These are phyloP conservation scores for Erythrocercus mccallii DNA, from an alignment of 2,113 vertebrate genomes.

Conservation along the genomic window DNA sequence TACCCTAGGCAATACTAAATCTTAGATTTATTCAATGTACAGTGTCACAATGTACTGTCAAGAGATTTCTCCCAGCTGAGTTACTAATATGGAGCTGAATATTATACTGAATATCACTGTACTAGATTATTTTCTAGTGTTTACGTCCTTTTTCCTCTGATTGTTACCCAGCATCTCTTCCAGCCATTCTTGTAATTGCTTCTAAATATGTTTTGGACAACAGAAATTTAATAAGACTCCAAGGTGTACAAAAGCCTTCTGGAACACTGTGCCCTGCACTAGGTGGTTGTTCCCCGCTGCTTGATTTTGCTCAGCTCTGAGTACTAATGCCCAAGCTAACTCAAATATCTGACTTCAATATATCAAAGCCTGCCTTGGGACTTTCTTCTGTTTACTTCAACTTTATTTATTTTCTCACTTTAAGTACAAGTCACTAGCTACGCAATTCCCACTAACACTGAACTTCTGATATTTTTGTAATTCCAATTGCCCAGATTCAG, in stretches of 20 bases:
- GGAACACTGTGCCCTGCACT: not conserved
- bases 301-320: not conserved
- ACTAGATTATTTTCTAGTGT: not conserved
- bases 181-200: not conserved
- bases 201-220: not conserved
- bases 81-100: not conserved
- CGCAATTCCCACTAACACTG: not conserved
- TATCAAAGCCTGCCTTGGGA: not conserved
- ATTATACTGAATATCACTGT: not conserved
- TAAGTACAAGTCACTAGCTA: not conserved
- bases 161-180: not conserved
- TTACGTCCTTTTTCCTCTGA: not conserved
- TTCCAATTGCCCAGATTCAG: not conserved
- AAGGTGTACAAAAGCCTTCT: not conserved
- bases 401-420: not conserved
- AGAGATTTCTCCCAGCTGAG: not conserved
- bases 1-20: not conserved
- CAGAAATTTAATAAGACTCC: not conserved
- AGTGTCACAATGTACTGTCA: not conserved
- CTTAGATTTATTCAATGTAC: not conserved
- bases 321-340: not conserved
- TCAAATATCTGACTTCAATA: not conserved
- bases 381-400: not conserved
- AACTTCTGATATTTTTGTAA: not conserved
- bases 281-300: rapidly evolving